Evolutionary conservation across 2,797 vertebrate genomes (phyloP), one percentile per base, ranked within the genome.

Genomic region (Clarias platycephalus): DNA sequence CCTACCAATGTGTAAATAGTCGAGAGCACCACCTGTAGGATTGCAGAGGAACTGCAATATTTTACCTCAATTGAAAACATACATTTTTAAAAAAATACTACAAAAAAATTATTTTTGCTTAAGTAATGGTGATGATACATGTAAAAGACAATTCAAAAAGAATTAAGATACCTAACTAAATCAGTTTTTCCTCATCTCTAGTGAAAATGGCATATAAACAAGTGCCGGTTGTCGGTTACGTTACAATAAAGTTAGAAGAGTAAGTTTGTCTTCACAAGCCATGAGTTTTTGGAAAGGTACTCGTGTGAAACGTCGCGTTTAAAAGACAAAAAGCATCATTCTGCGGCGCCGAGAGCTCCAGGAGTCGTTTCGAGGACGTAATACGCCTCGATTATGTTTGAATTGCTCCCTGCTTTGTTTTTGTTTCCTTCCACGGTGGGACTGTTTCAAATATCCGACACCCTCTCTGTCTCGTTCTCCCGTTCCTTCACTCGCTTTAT

Each of bases 271-370:
- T 57, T 57, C 20, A 9, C 22, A 26, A 31, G 44, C 55, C 49
- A 28, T n/a, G n/a, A n/a, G n/a, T 82, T 86, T 13, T 87, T 79
- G 66, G 26, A 88, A 86, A 82, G 77, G 83, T 88, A 57, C 77
- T 78, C 82, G 64, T 84, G 84, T 86, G 83, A 86, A 87, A 85
- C 67, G 62, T 86, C 8, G 18, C 8, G 18, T 57, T 88, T 86
- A 86, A 78, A 85, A 76, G 77, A 88, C 88, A 84, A 85, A 86
- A 24, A 60, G 64, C 34, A 28, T 26, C 70, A 72, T 86, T 85
- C 86, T 80, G 62, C 40, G n/a, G 24, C 49, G 55, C 31, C 55
- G 57, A 84, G 71, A 64, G 49, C 28, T 31, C 31, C 1, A 7
- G 20, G 31, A 37, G 76, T 5, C 57, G 3, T 66, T 81, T 77